These are phyloP conservation scores for Oryzias dopingdopingensis DNA, from an alignment of 2,797 vertebrate species.

Conservation along the genomic window DNA sequence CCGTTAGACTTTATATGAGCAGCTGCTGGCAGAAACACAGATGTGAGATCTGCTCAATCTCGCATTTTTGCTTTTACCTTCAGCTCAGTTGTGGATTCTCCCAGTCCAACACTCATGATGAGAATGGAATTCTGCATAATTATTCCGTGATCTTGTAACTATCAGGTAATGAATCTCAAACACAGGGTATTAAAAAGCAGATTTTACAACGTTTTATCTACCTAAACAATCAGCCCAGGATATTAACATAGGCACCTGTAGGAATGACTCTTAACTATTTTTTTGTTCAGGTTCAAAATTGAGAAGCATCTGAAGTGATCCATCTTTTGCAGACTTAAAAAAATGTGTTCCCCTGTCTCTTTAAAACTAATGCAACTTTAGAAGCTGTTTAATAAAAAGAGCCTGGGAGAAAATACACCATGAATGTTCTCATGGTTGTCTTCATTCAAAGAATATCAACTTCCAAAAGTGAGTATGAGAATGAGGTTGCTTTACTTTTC, in stretches of 20 bases:
- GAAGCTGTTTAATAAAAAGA: not conserved
- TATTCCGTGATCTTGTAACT: too few species aligned
- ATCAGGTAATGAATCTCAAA: too few species aligned
- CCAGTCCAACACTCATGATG: too few species aligned
- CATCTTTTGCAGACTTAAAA: not conserved
- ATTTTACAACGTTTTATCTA: not conserved
- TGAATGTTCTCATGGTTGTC: not conserved
- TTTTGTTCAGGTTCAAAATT: too few species aligned
- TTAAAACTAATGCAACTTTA: not conserved
- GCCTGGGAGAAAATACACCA: not conserved
- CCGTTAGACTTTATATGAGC: not conserved
- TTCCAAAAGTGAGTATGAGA: not conserved
- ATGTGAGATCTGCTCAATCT: not conserved
- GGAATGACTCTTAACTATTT: too few species aligned
- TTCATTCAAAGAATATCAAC: not conserved
- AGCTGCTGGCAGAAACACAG: not conserved
- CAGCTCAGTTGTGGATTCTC: too few species aligned
- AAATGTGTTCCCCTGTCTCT: not conserved
- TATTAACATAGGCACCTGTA: not conserved
- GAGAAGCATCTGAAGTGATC: too few species aligned
- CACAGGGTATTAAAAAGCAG: too few species aligned
- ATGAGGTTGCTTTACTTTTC: not conserved
- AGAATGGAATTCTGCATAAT: too few species aligned
- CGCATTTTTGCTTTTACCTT: not conserved
- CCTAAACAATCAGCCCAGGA: not conserved